Base-by-base conservation (phyloP, 2,113 vertebrate genomes). In the Chloropsis hardwickii region DNA sequence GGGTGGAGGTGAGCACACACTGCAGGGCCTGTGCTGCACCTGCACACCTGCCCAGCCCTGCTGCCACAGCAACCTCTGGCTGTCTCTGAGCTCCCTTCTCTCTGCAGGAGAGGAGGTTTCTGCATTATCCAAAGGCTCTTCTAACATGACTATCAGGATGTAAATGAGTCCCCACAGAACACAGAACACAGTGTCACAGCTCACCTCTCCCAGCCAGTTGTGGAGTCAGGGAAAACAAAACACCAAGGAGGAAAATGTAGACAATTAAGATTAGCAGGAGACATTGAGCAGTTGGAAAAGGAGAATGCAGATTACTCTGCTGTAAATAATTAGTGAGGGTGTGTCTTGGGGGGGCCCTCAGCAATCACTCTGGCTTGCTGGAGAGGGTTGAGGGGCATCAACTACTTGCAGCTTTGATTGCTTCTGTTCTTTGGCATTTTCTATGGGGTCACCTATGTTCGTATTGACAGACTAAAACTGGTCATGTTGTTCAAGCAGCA, bases 371-470 rank as follows among this genome's bases (percentile, higher is more conserved):
- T 44, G 77, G 28, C n/a, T 88, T 82, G 9, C 54, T 50, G 56
- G 25, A 33, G 35, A 48, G 17, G 6, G 7, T 2, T 2, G 4
- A 27, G 13, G 1, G 12, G 0, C 8, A 15, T 66, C 60, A 89
- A 8, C 25, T 33, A 14, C 4, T 61, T 64, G 48, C 22, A 54
- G 9, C 14, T 92, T 70, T 24, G 28, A n/a, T 23, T 47, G 18
- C 17, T 64, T 84, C 42, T 78, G 29, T 58, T 84, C n/a, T 27
- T 66, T 66, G 47, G 25, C 5, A 35, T 69, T 90, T 88, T 54
- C 53, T 64, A 3, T 35, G 37, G 51, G 25, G 22, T 54, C 35
- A 35, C 27, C 24, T 44, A 11, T 22, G 47, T 72, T 87, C 1
- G 0, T 33, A 39, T 5, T 86, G 61, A 60, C 51, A 19, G 28